phyloP scores from a whole-genome alignment of 2,797 vertebrate genomes.

The Falco novaeseelandiae region DNA sequence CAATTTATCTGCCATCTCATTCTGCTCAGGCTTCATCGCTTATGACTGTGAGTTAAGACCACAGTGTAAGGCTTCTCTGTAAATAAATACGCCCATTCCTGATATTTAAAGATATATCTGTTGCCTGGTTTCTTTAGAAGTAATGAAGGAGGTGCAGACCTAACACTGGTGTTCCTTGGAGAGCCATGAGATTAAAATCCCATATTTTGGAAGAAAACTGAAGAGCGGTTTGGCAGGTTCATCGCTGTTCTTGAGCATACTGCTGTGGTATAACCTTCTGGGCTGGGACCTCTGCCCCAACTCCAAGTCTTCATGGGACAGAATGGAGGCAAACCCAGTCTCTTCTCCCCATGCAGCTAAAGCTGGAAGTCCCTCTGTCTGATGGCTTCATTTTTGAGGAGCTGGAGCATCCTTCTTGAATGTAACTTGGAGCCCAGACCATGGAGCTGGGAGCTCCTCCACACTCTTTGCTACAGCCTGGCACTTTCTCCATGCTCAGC shows the following conservation, averaged over 20 bases:
- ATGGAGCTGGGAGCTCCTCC: neutral
- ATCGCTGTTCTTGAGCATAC: fast-evolving
- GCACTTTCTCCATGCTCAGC: neutral
- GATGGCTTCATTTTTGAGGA: neutral
- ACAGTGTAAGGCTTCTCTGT: neutral
- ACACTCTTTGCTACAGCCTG: neutral
- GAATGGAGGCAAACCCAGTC: neutral
- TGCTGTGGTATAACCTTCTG: neutral
- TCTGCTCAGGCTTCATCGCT: neutral
- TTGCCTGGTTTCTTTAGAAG: neutral
- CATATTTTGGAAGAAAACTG: fast-evolving
- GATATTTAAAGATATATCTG: neutral
- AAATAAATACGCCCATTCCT: neutral
- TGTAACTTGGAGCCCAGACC: neutral
- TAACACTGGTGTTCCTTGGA: neutral
- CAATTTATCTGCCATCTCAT: neutral
- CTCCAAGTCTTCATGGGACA: neutral
- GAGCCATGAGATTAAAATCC: neutral
- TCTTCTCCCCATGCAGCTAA: neutral
- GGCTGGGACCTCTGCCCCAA: neutral
- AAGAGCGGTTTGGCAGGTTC: neutral
- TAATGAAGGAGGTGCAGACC: neutral
- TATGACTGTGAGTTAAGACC: fast-evolving
- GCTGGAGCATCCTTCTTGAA: neutral
- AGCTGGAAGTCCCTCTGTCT: neutral